Evolutionary conservation across 2,888 invertebrate species (phyloP).

Genomic region (Lymantria dispar): DNA sequence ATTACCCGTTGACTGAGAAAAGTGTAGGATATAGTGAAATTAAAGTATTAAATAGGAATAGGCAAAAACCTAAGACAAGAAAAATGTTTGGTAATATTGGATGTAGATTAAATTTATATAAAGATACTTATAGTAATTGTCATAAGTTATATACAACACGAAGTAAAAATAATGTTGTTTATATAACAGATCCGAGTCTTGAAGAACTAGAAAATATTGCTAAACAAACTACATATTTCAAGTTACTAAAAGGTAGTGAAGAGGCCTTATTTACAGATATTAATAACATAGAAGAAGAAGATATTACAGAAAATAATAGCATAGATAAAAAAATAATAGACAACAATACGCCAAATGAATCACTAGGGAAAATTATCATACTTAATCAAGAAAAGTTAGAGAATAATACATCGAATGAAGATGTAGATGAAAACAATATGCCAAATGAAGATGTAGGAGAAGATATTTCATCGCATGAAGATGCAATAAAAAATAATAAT

Average conservation of each 20-base stretch:
- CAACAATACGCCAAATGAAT: not conserved
- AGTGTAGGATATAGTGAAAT: not conserved
- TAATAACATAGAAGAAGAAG: not conserved
- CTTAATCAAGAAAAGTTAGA: not conserved
- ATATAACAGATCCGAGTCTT: not conserved
- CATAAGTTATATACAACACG: not conserved
- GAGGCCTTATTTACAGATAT: no score
- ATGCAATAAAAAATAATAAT: not conserved
- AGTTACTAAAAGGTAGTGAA: no score
- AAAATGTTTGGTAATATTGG: not conserved
- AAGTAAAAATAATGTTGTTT: not conserved
- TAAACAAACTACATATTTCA: not conserved
- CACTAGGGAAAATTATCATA: not conserved
- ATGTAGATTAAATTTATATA: conserved; percentile 7
- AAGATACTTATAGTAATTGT: conserved; percentile 7
- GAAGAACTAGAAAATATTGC: not conserved
- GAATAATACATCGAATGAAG: not conserved
- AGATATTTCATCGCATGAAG: not conserved
- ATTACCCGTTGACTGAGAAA: not conserved
- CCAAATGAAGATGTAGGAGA: not conserved
- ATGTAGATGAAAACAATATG: not conserved
- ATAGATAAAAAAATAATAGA: no score
- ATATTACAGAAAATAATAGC: not conserved
- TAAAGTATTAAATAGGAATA: not conserved
- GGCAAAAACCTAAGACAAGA: not conserved